Conservation (phyloP, 2,888 invertebrate species). For the Mechanitis mazaeus region DNA sequence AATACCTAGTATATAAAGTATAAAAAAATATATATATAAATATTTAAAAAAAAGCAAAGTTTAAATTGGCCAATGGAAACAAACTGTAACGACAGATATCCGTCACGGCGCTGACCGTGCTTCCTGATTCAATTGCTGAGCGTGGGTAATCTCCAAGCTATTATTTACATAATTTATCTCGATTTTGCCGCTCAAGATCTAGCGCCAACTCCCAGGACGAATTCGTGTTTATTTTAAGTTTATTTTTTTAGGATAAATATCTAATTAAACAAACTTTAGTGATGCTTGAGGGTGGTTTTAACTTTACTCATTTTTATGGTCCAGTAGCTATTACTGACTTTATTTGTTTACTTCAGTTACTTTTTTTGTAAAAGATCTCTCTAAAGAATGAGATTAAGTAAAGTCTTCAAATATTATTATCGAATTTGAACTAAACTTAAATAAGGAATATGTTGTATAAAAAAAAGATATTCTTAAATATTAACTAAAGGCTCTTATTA, state of each 20-base stretch:
- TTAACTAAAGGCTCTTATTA: neutral
- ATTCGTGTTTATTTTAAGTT: constrained; percentile 8
- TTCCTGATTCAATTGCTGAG: constrained; percentile 49
- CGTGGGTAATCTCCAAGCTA: constrained; percentile 42
- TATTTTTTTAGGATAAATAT: neutral
- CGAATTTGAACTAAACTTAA: no score
- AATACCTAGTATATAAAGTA: no score
- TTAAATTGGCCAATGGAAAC: constrained; percentile 46
- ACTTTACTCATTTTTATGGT: neutral
- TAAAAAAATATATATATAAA: constrained; percentile 13
- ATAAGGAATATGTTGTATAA: no score
- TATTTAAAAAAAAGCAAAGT: neutral
- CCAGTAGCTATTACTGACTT: neutral
- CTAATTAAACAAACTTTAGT: constrained; percentile 10
- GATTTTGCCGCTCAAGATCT: constrained; percentile 27
- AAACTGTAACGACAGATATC: constrained; percentile 32
- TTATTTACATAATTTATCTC: constrained; percentile 66
- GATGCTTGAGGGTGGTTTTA: neutral
- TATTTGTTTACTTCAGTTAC: neutral
- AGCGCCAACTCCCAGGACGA: constrained; percentile 17
- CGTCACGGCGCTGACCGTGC: constrained; percentile 53
- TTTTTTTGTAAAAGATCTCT: neutral
- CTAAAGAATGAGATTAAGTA: neutral
- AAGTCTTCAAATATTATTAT: no score
- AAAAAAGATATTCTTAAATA: no score